A percentile compares a stretch with the other conserved stretches of the same genome.
Conservation (phyloP, 2,113 vertebrate species). For the Ariopsis seemanni region DNA sequence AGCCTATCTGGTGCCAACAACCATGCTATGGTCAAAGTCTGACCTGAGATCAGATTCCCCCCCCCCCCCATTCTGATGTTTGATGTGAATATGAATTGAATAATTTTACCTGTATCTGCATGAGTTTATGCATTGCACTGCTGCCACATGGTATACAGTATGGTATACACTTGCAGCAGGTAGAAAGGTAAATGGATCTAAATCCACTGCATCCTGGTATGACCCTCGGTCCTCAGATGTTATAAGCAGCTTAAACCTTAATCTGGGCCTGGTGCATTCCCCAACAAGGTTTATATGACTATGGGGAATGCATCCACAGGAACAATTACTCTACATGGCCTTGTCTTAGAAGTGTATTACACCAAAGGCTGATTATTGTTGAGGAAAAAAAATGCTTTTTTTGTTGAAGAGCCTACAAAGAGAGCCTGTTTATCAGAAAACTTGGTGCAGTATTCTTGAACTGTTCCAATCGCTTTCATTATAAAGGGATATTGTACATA, state of each 20-base stretch:
- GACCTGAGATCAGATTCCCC: background rate
- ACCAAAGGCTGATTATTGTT: background rate
- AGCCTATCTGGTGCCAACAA: background rate
- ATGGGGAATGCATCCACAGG: background rate
- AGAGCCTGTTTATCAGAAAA: background rate
- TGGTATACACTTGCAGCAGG: background rate
- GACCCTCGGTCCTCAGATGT: constrained; percentile 38
- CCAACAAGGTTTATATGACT: background rate
- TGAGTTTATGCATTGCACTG: background rate
- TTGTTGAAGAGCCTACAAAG: background rate
- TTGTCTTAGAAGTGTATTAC: background rate
- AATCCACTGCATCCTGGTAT: constrained; percentile 45
- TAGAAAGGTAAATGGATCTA: constrained; percentile 30
- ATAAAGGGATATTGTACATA: background rate
- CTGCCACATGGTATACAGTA: background rate
- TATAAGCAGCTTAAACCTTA: constrained; percentile 53
- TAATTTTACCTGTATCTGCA: background rate
- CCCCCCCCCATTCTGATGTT: background rate
- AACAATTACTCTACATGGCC: background rate
- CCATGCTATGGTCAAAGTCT: background rate
- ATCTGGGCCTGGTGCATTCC: constrained; percentile 39
- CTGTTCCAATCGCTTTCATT: background rate
- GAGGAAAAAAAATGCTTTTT: background rate
- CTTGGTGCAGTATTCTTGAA: background rate
- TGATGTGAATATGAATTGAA: background rate